Conservation (phyloP, 2,888 invertebrate species). For the Philopedon plagiatum region DNA sequence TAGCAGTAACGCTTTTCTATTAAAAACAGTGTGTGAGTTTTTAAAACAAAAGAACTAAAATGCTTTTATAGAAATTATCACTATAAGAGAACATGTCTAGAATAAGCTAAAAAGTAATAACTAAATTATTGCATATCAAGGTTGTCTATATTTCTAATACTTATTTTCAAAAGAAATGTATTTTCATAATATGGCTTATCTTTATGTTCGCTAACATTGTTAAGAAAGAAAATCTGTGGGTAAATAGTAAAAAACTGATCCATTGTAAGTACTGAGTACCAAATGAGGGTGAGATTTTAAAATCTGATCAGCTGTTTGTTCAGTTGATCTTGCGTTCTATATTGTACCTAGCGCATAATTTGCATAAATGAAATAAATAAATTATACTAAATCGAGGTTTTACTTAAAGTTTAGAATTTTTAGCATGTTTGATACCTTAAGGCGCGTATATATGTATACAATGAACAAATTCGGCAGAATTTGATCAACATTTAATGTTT, state of each 20-base stretch:
- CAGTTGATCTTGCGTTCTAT: slow-evolving; percentile 66
- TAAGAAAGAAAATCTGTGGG: slow-evolving; percentile 61
- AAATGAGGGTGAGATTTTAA: slow-evolving; percentile 64
- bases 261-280: slow-evolving; percentile 69
- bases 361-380: slow-evolving; percentile 68
- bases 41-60: not conserved
- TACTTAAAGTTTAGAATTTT: not conserved
- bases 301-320: slow-evolving; percentile 63
- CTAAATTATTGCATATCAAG: slow-evolving; percentile 49
- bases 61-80: not conserved
- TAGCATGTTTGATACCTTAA: too few relatives aligned
- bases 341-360: slow-evolving; percentile 70
- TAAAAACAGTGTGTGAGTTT: too few relatives aligned
- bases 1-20: too few relatives aligned
- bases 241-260: slow-evolving; percentile 65
- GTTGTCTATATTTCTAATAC: slow-evolving; percentile 13
- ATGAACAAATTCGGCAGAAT: too few relatives aligned
- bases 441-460: too few relatives aligned
- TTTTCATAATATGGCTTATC: slow-evolving; percentile 37
- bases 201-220: slow-evolving; percentile 13
- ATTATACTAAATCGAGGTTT: slow-evolving; percentile 51
- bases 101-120: slow-evolving; percentile 16
- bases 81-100: not conserved
- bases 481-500: too few relatives aligned
- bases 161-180: slow-evolving; percentile 9